Evolutionary conservation across 1,140 invertebrate species (phyloP), one percentile per base, ranked within the genome.

Genomic region (Rhizoglyphus robini): DNA sequence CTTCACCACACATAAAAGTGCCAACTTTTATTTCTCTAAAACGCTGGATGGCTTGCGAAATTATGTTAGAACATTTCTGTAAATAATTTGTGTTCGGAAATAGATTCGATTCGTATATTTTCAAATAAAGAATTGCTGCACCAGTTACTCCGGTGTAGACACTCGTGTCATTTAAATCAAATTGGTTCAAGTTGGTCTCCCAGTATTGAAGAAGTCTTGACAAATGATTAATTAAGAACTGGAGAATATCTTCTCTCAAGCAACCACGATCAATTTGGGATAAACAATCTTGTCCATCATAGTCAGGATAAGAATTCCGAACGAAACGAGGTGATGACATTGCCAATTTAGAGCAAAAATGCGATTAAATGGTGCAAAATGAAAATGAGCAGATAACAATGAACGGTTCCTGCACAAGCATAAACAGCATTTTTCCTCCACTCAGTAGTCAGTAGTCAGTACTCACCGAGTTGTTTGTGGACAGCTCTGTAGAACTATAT

Each of bases 1-100:
- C 80, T 78, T 84, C 83, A 61, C 88, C 88, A 79, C 84, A 86
- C 20, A 90, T 72, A 74, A 89, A 90, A 57, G 85, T 83, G 18
- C 83, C 76, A 66, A 80, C 63, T 23, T 23, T 8, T 8, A 23
- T 51, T 4, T 23, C 15, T 13, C 48, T 13, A 3, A 51, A 27
- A 51, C 23, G 15, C 11, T n/a, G 13, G 2, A 51, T 20, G 13
- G 15, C 1, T 25, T 11, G 23, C 23, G 23, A 8, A 25, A 27
- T 51, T 23, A 51, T 25, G 23, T 51, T 23, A 51, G 23, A 20
- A 20, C 20, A 13, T 23, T 51, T 23, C 11, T 2, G n/a, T 2
- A 51, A 23, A 51, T 51, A 41, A 41, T 41, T 41, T 18, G 3
- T 13, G 48, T 20, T 51, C 23, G 18, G 48, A 4, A 51, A 51